Evolutionary conservation across 2,797 vertebrate species (phyloP), one percentile per base, ranked within the genome.

Genomic region (Staurois parvus): DNA sequence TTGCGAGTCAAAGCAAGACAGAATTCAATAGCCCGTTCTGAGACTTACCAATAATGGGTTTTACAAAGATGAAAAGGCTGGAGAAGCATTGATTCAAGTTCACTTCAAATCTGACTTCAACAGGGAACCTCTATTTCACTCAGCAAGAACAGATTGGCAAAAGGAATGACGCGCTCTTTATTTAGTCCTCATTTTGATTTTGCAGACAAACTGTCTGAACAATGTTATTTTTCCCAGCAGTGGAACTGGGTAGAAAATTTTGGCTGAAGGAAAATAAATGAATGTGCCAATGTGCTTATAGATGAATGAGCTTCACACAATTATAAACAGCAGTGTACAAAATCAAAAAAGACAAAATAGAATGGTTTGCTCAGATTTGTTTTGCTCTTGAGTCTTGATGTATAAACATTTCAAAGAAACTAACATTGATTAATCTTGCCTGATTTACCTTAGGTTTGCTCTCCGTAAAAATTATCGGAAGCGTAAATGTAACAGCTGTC

Each of bases 41-140:
- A 76, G 87, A 88, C 67, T 62, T 88, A 74, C 77, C 4, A 3
- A 81, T 82, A 75, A 88, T 85, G 85, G 81, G 3, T 89, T 90
- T 87, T 79, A 75, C 84, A 89, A 32, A 30, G 72, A 86, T 84
- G 24, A 34, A 45, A 90, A 83, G 67, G 70, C 87, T 78, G 84
- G 72, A 40, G 67, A 72, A 89, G 85, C 52, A 87, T 2, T 79
- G 86, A 82, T 87, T 87, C 30, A 40, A 86, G 76, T 84, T 88
- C 13, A 78, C 78, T 88, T 89, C 59, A 90, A 88, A 86, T 2
- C 15, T 67, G 81, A 87, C 72, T 24, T 76, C 76, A 75, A 84
- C 88, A 88, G 28, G 48, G 88, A 89, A 82, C 70, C 34, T 83
- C 87, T 76, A 80, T 66, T n/a, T 76, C 83, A 86, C 56, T 0